Evolutionary conservation across 2,797 vertebrate genomes (phyloP).

Genomic region (Aplochiton taeniatus): DNA sequence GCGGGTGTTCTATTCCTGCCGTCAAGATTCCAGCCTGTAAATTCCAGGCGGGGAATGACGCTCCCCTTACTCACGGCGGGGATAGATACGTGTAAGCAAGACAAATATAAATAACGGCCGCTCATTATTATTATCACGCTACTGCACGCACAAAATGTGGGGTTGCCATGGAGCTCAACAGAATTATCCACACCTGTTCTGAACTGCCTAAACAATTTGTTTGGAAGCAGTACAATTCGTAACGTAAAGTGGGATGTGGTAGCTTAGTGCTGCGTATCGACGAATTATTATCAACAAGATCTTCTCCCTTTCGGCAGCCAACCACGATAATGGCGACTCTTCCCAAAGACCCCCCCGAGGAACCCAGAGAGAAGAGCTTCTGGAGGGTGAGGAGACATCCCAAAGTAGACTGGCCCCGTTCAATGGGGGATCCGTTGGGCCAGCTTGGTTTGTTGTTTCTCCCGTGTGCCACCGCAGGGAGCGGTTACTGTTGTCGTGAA

Average conservation of each 20-base stretch:
- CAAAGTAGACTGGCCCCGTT: no score
- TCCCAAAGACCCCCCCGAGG: constrained; percentile 62
- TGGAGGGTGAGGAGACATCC: constrained; percentile 73
- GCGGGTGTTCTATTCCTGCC: constrained; percentile 78
- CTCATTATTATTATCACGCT: constrained; percentile 6
- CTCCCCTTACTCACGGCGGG: constrained; percentile 52
- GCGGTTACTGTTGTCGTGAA: no score
- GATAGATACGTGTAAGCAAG: constrained; percentile 23
- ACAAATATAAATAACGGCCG: constrained; percentile 55
- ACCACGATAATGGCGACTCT: constrained; percentile 63
- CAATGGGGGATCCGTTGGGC: no score
- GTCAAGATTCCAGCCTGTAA: constrained; percentile 57
- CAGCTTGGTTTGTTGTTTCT: no score
- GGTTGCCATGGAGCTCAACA: constrained; percentile 39
- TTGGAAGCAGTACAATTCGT: no score
- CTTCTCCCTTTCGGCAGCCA: constrained; percentile 46
- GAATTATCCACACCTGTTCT: neutral
- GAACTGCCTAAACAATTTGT: no score
- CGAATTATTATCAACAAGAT: no score
- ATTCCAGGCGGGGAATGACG: constrained; percentile 38
- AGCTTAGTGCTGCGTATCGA: no score
- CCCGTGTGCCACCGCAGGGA: no score
- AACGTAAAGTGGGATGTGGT: no score
- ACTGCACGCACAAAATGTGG: neutral
- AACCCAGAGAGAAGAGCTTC: constrained; percentile 73